Conservation (phyloP, 2,113 vertebrate species). For the Capreolus pygargus region DNA sequence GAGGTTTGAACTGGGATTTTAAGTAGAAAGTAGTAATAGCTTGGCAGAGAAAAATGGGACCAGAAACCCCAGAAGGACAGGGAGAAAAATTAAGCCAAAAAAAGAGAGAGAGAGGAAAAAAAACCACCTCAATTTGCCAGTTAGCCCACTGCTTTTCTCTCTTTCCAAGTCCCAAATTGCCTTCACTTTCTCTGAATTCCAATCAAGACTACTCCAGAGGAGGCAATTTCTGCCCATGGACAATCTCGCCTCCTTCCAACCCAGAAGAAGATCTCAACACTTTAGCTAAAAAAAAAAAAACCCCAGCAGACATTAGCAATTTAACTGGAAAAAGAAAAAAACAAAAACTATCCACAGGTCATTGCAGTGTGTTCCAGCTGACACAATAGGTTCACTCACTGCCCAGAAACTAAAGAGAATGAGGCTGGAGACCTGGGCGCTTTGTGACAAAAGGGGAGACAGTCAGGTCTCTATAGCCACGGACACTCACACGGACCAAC, state of each 20-base stretch:
- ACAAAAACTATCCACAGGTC: background rate
- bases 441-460: conserved; percentile 57
- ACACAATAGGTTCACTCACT: conserved; percentile 56
- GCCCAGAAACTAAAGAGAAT: conserved; percentile 55
- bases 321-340: conserved; percentile 48
- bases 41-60: conserved; percentile 66
- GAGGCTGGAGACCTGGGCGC: conserved; percentile 25
- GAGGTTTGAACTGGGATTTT: background rate
- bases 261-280: background rate
- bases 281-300: conserved; percentile 65
- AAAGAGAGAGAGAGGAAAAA: background rate
- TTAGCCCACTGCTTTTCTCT: background rate
- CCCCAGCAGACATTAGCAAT: conserved; percentile 31
- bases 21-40: conserved; percentile 43
- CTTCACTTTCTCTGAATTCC: conserved; percentile 37
- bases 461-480: conserved; percentile 37
- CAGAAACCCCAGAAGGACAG: conserved; percentile 40
- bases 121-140: background rate
- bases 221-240: background rate
- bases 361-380: conserved; percentile 45
- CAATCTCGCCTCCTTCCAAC: background rate
- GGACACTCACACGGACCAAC: background rate
- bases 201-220: conserved; percentile 14
- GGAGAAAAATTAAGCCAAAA: conserved; percentile 64
- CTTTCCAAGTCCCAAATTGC: conserved; percentile 25